Base-by-base conservation (phyloP, 2,888 invertebrate species). In the Dicyrtomina minuta region DNA sequence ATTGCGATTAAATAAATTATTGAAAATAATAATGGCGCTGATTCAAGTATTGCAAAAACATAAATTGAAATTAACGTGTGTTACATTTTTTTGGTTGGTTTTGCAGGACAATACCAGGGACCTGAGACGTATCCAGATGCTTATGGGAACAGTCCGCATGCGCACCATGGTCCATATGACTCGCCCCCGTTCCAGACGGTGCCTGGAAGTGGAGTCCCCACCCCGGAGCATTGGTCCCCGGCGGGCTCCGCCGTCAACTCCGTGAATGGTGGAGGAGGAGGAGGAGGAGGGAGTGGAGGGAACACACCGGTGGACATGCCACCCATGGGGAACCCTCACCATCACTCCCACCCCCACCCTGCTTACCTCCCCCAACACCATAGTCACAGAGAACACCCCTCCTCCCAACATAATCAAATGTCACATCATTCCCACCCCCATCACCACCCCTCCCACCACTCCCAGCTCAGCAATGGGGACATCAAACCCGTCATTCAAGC, bases 141-240 rank as follows among this genome's bases (percentile, higher is more conserved):
- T n/a, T 78, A 77, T 66, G 77, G 77, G 43, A 81, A 82, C 62
- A 87, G 82, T 82, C 79, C 80, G 6, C 80, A 81, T 71, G 79
- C 84, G 80, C 85, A 87, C 69, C 81, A 81, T 74, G 84, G 82
- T 71, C 81, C 85, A 44, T 89, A 88, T 81, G 88, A 89, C 79
- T 84, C 86, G 64, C 83, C 87, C 72, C 87, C 89, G 73, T 91
- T 90, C 81, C 90, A 91, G 81, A 88, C 90, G 70, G 91, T 91
- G 78, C 88, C 89, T 56, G 87, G 86, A 77, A 86, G 73, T 49
- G 77, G 86, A 79, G 83, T 86, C 72, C 83, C 83, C 68, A 82
- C 81, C 70, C 81, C 79, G 73, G 81, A 78, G 20, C 78, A 78
- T 58, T 77, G 77, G 76, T 76, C 75, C 49, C 71, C 75, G 27